phyloP scores from a whole-genome alignment of 2,113 vertebrate genomes.

The Mola mola region DNA sequence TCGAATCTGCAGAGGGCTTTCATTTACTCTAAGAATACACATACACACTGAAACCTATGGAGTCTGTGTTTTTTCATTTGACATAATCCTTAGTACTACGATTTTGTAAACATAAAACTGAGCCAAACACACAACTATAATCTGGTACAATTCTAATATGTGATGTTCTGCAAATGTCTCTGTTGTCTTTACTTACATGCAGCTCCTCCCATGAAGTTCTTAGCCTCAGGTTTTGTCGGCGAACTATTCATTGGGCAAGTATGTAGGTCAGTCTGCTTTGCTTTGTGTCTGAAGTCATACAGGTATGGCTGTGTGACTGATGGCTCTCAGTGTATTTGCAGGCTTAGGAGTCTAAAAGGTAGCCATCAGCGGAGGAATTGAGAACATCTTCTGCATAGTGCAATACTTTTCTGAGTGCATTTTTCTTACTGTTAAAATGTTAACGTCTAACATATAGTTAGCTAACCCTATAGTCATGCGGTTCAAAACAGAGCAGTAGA shows the following conservation, averaged over 20 bases:
- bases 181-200: constrained; percentile 34
- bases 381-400: constrained; percentile 12
- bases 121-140: constrained; percentile 49
- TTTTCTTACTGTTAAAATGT: constrained; percentile 30
- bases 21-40: constrained; percentile 55
- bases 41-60: constrained; percentile 35
- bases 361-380: constrained; percentile 8
- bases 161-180: constrained; percentile 51
- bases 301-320: constrained; percentile 66
- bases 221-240: constrained; percentile 52
- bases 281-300: constrained; percentile 60
- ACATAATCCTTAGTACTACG: constrained; percentile 46
- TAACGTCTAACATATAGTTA: constrained; percentile 16
- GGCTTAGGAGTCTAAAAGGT: constrained; percentile 51
- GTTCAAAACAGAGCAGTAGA: constrained; percentile 3
- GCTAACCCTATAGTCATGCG: constrained; percentile 5
- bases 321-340: constrained; percentile 50
- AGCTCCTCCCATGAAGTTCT: constrained; percentile 38
- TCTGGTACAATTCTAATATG: constrained; percentile 51
- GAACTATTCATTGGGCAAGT: constrained; percentile 49
- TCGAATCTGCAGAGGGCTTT: constrained; percentile 68
- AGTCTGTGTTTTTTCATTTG: constrained; percentile 32
- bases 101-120: constrained; percentile 47
- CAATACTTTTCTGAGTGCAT: background rate
- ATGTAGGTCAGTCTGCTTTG: constrained; percentile 79